A percentile compares a stretch with the other conserved stretches of the same genome.
Conservation (phyloP, 2,888 invertebrate species). For the Heliconius erato region DNA sequence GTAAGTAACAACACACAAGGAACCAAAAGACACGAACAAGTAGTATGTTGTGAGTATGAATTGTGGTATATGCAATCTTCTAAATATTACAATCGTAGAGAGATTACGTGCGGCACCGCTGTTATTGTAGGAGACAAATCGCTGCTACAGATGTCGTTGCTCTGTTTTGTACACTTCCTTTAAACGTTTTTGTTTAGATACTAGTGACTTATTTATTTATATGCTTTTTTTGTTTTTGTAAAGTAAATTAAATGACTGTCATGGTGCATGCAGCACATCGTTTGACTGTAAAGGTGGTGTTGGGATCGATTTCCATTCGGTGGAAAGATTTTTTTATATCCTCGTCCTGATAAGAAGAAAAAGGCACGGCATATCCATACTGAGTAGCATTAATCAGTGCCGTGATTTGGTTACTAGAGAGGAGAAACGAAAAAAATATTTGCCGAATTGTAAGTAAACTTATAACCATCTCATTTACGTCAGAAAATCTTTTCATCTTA, state of each 20-base stretch:
- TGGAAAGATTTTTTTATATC: no score
- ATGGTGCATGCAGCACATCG: no score
- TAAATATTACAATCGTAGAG: slow-evolving; percentile 28
- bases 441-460: no score
- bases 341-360: no score
- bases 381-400: no score
- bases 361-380: no score
- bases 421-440: no score
- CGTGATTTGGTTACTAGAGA: no score
- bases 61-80: neutral
- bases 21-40: neutral
- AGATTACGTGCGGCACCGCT: slow-evolving; percentile 35
- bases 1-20: neutral
- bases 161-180: slow-evolving; percentile 47
- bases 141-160: slow-evolving; percentile 54
- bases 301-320: neutral
- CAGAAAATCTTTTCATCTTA: no score
- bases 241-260: no score
- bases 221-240: neutral
- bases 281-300: neutral
- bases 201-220: neutral
- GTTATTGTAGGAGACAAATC: slow-evolving; percentile 56
- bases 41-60: slow-evolving; percentile 11
- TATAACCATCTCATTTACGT: no score
- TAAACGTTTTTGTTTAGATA: neutral